These are phyloP conservation scores for Plebejus anna DNA, from an alignment of 2,888 invertebrate species.

Conservation along the genomic window DNA sequence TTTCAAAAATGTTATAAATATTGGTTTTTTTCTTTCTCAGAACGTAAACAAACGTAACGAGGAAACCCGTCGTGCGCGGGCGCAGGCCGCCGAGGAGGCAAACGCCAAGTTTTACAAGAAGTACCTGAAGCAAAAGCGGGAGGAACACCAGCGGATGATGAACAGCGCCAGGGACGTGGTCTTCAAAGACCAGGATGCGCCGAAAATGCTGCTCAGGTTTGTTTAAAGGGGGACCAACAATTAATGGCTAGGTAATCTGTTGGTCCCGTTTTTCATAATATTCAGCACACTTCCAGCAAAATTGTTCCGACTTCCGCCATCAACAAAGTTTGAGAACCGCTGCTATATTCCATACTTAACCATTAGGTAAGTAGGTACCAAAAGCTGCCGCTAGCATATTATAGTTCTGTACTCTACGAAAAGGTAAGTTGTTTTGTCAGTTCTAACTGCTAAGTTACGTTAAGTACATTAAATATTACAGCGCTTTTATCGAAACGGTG, in stretches of 20 bases:
- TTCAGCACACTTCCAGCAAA: no score
- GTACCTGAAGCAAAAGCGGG: conserved; percentile 55
- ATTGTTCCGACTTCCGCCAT: no score
- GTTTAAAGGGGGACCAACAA: background rate
- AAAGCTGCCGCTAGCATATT: no score
- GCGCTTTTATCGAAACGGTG: conserved; percentile 68
- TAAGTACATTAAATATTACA: conserved; percentile 39
- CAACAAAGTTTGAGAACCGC: no score
- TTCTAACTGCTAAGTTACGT: background rate
- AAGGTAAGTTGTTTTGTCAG: no score
- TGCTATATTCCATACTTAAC: no score
- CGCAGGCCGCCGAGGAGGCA: conserved; percentile 56
- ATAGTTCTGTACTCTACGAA: no score
- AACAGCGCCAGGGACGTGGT: conserved; percentile 63
- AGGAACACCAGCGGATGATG: conserved; percentile 60
- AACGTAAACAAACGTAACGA: conserved; percentile 71
- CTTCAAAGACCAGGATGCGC: conserved; percentile 72
- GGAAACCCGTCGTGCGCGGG: conserved; percentile 58
- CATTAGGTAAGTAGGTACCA: no score
- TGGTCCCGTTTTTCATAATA: no score
- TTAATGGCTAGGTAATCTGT: no score
- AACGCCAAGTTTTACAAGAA: conserved; percentile 63
- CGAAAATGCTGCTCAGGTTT: conserved; percentile 65
- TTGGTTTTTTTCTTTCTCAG: conserved; percentile 40
- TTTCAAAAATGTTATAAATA: no score